These are phyloP conservation scores for Lasiurus borealis DNA, from an alignment of 2,113 vertebrate genomes.

Conservation along the genomic window DNA sequence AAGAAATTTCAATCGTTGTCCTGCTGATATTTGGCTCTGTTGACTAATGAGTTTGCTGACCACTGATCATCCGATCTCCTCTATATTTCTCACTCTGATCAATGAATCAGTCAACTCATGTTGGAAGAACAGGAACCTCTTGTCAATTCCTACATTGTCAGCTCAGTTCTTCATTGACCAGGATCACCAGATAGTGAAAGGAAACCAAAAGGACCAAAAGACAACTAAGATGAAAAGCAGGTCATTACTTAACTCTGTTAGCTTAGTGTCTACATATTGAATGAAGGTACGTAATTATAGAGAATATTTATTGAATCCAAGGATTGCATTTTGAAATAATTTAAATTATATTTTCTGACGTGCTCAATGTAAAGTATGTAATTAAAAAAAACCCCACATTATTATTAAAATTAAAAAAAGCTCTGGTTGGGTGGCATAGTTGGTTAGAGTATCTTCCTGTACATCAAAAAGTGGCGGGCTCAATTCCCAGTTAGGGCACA, in stretches of 20 bases:
- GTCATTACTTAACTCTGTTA: neutral
- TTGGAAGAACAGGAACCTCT: slow-evolving; percentile 2
- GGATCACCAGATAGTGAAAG: neutral
- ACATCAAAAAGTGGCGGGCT: too few relatives aligned
- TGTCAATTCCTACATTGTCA: neutral
- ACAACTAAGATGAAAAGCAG: slow-evolving; percentile 24
- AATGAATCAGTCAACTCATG: neutral
- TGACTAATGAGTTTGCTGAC: too few relatives aligned
- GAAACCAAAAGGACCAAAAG: neutral
- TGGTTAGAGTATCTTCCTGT: too few relatives aligned
- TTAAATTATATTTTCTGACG: neutral
- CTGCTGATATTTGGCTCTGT: too few relatives aligned
- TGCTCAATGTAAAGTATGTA: neutral
- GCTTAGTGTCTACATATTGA: neutral
- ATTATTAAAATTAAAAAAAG: too few relatives aligned
- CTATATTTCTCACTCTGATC: slow-evolving; percentile 15
- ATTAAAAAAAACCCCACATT: neutral
- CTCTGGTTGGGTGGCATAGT: too few relatives aligned
- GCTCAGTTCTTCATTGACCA: neutral
- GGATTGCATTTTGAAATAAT: neutral
- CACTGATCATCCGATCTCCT: neutral
- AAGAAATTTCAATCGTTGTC: too few relatives aligned
- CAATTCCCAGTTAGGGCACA: too few relatives aligned
- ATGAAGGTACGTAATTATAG: neutral
- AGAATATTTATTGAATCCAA: neutral